phyloP scores from a whole-genome alignment of 1,140 invertebrate genomes.

The Neomicropteryx cornuta region DNA sequence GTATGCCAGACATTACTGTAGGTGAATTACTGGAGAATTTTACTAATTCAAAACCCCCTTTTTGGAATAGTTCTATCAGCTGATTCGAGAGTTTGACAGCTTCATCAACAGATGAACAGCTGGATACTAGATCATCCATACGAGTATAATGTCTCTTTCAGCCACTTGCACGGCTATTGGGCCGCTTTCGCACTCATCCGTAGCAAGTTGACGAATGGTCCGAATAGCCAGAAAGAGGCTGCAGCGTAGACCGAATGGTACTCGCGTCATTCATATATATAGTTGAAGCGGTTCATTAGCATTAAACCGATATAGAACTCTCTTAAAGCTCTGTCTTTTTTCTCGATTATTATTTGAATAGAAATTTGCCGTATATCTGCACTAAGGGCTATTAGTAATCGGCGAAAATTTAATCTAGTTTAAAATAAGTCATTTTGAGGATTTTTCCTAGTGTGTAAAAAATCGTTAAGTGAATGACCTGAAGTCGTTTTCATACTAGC shows the following conservation, averaged over 20 bases:
- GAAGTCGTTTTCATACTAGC: not conserved
- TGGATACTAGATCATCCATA: conserved; percentile 26
- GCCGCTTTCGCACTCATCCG: conserved; percentile 10
- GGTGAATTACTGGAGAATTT: not conserved
- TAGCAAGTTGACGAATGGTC: conserved; percentile 16
- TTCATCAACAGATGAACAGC: conserved; percentile 17
- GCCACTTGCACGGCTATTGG: conserved; percentile 14
- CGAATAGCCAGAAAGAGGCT: conserved; percentile 17
- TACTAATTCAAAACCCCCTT: conserved; percentile 15
- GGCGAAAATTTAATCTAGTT: not conserved
- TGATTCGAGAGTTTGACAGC: conserved; percentile 12
- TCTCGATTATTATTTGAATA: not conserved
- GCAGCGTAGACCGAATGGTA: not conserved
- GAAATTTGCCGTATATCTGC: not conserved
- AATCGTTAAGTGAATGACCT: not conserved
- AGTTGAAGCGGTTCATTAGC: not conserved
- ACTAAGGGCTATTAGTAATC: not conserved
- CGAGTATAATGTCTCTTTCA: conserved; percentile 16
- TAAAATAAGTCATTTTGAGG: not conserved
- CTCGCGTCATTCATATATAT: not conserved
- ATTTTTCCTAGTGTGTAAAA: not conserved
- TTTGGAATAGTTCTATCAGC: conserved; percentile 8
- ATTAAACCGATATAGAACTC: not conserved
- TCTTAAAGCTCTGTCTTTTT: not conserved
- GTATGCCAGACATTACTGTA: not conserved